phyloP scores from a whole-genome alignment of 2,113 vertebrate genomes.

The Pipra filicauda region DNA sequence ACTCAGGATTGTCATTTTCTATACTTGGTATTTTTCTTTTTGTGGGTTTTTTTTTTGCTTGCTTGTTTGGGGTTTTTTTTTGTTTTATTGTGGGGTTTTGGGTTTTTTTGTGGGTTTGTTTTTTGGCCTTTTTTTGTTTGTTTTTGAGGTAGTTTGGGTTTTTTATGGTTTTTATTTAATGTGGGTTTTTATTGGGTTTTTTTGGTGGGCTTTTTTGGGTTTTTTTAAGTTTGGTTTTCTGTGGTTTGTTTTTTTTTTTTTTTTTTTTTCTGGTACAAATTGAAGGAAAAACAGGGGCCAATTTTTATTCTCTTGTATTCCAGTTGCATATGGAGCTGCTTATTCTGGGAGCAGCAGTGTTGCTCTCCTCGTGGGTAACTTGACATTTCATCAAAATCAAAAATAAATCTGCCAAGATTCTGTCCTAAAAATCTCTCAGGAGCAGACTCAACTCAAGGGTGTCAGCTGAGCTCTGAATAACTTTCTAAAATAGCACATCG shows the following conservation, averaged over 20 bases:
- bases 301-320: neutral
- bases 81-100: neutral
- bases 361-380: neutral
- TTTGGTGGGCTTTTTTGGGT: neutral
- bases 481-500: neutral
- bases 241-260: too few relatives aligned
- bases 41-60: neutral
- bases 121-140: too few relatives aligned
- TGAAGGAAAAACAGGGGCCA: neutral
- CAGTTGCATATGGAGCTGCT: neutral
- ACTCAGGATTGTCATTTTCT: neutral
- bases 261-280: neutral
- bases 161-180: neutral
- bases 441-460: neutral
- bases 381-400: conserved; percentile 39
- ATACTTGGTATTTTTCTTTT: neutral
- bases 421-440: neutral
- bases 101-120: too few relatives aligned
- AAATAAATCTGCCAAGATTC: conserved; percentile 37
- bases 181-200: neutral
- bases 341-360: conserved; percentile 14
- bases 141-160: neutral
- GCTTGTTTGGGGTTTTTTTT: too few relatives aligned
- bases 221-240: neutral
- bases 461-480: conserved; percentile 36